phyloP scores from a whole-genome alignment of 1,140 invertebrate genomes.

The Aleiodes sp. region DNA sequence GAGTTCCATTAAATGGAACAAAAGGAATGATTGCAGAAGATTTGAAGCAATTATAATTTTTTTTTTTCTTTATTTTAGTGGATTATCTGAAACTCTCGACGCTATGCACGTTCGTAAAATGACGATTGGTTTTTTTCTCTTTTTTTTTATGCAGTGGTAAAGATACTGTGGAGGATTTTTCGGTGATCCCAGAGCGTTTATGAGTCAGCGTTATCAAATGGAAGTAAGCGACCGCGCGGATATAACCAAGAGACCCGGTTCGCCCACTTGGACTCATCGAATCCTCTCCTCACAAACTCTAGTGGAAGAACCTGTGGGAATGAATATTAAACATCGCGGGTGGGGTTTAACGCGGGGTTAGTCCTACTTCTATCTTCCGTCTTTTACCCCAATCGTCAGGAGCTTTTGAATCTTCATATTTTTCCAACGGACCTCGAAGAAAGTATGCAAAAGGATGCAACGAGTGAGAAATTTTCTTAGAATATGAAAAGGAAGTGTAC shows the following conservation, averaged over 20 bases:
- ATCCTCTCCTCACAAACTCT: neutral
- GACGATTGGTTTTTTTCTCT: neutral
- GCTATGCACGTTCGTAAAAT: neutral
- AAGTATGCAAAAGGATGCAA: neutral
- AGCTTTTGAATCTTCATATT: no score
- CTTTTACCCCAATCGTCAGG: neutral
- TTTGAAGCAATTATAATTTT: no score
- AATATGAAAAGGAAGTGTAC: neutral
- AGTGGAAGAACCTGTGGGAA: neutral
- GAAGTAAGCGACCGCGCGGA: slow-evolving; percentile 5
- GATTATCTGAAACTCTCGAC: no score
- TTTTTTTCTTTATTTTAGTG: no score
- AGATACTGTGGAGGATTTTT: slow-evolving; percentile 3
- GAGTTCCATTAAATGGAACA: no score
- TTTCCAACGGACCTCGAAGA: no score
- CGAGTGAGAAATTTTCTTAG: neutral
- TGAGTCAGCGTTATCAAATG: slow-evolving; percentile 13
- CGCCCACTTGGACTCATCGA: slow-evolving; percentile 11
- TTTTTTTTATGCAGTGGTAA: neutral
- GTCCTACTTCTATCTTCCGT: neutral
- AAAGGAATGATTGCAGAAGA: no score
- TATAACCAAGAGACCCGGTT: slow-evolving; percentile 5
- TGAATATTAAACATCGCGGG: slow-evolving; percentile 14
- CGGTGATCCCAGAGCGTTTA: slow-evolving; percentile 4
- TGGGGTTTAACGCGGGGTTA: slow-evolving; percentile 9